Conservation (phyloP, 2,113 vertebrate genomes). For the Callipepla squamata region DNA sequence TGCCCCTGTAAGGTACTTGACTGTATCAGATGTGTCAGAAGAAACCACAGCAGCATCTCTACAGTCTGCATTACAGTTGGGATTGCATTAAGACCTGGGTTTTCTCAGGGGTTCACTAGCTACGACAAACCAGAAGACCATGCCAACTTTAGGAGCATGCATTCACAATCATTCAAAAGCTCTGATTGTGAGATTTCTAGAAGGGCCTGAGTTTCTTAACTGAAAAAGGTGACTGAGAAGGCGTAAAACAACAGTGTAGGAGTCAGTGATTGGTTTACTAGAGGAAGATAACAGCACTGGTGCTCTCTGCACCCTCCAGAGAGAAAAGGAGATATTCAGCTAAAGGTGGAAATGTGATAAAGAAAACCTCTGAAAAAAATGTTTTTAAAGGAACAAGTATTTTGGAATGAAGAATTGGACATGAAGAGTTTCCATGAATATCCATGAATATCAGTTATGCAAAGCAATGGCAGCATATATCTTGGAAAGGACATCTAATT, state of each 20-base stretch:
- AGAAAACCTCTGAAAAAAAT: not conserved
- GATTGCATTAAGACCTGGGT: not conserved
- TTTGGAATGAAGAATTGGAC: not conserved
- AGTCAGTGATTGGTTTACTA: not conserved
- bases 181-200: accelerated
- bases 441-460: not conserved
- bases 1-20: not conserved
- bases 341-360: not conserved
- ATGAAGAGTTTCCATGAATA: not conserved
- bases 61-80: not conserved
- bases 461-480: not conserved
- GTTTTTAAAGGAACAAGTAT: not conserved
- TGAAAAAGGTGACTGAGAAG: not conserved
- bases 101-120: accelerated
- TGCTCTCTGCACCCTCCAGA: not conserved
- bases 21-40: not conserved
- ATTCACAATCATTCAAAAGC: not conserved
- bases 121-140: not conserved
- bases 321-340: not conserved
- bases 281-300: not conserved
- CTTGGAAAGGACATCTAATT: not conserved
- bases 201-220: not conserved
- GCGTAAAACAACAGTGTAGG: not conserved
- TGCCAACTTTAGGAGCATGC: not conserved
- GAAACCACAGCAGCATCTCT: not conserved